Evolutionary conservation across 1,140 invertebrate species (phyloP), one percentile per base, ranked within the genome.

Genomic region (Stratiolaelaps scimitus): DNA sequence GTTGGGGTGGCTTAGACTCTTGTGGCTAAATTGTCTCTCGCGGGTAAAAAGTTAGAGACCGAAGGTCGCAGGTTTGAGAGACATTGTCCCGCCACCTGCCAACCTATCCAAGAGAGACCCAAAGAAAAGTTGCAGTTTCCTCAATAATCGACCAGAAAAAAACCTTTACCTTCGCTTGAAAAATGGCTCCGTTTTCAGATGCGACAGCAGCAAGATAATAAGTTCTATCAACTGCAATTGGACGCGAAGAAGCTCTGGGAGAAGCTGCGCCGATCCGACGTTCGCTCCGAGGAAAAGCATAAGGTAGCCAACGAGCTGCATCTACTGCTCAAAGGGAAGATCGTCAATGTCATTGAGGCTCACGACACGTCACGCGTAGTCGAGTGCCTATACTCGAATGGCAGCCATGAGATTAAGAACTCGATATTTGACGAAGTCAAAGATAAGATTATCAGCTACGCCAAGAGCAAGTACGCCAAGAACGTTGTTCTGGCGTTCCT

Each of bases 291-390:
- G 20, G 53, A 60, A 10, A 26, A 34, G 26, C 17, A 60, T 26
- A n/a, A 60, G 10, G 15, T 60, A 15, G 53, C 53, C 15, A 2
- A 29, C 15, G 53, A 60, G 23, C 23, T 60, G 2, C 53, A 64
- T 64, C 6, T 66, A 48, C 66, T 69, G 69, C 71, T 71, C 46
- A 72, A 26, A 34, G 53, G 53, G 0, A 60, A 26, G 6, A 60
- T 60, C 20, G 23, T 26, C 15, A 60, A 60, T 23, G 23, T 92
- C 68, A 83, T 89, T 4, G 81, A 85, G 69, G 83, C 87, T 0
- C 92, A 95, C 76, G 91, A 94, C 72, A 84, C 88, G 40, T 86
- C 87, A 0, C 78, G 92, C 72, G 85, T 95, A 0, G 81, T 95
- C 64, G 89, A 96, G 75, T 90, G 87, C 74, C 76, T 94, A 53